Conservation (phyloP, 37 sponge, comb jelly and placozoan genomes). For the Bolinopsis microptera region DNA sequence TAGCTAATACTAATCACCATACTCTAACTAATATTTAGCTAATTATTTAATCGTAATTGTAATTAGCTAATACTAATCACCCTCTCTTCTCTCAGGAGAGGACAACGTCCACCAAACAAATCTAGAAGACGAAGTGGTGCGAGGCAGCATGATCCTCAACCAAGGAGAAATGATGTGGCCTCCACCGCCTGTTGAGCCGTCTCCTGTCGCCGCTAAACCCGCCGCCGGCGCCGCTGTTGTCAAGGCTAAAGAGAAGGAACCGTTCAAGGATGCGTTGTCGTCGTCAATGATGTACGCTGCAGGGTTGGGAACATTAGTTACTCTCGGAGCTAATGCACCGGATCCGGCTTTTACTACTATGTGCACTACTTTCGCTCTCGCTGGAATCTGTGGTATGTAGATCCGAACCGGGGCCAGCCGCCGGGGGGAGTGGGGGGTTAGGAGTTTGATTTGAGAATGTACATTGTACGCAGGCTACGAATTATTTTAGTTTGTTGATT, state of each 20-base stretch:
- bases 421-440: too few species aligned
- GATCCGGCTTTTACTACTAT: constrained; percentile 82
- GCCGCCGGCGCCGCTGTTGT: constrained; percentile 24
- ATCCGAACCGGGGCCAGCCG: too few species aligned
- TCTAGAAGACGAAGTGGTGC: constrained; percentile 88
- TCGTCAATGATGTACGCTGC: constrained; percentile 73
- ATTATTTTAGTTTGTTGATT: too few species aligned
- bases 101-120: constrained; percentile 70
- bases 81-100: constrained; percentile 26
- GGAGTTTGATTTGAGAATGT: too few species aligned
- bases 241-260: constrained; percentile 30
- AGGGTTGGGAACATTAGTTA: constrained; percentile 78
- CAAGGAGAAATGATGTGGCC: constrained; percentile 83
- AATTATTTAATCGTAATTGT: too few species aligned
- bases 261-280: constrained; percentile 71
- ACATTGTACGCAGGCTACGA: too few species aligned
- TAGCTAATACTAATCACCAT: too few species aligned
- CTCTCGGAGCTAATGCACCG: constrained; percentile 77
- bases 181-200: constrained; percentile 73
- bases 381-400: constrained; percentile 76
- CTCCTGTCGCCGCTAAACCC: constrained; percentile 45
- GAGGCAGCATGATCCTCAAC: constrained; percentile 78
- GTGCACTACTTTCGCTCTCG: constrained; percentile 84
- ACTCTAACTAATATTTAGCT: too few species aligned
- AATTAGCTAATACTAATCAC: too few species aligned